These are phyloP conservation scores for Xiphophorus hellerii DNA, from an alignment of 2,113 vertebrate species.

Conservation along the genomic window DNA sequence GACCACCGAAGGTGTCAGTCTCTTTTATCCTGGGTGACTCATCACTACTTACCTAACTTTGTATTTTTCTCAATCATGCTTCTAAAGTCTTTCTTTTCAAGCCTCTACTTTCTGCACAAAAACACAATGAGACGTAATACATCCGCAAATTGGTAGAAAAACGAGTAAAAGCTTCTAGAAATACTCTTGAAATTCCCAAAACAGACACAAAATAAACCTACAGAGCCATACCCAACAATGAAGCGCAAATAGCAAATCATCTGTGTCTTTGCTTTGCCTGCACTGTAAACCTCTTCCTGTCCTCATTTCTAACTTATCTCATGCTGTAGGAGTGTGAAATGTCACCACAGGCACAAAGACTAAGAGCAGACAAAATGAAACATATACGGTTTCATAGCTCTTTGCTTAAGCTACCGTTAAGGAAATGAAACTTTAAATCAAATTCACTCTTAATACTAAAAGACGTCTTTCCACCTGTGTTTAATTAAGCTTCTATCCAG, in stretches of 20 bases:
- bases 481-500: neutral
- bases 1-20: slow-evolving; percentile 49
- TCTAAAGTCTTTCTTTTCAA: neutral
- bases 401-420: neutral
- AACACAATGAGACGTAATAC: slow-evolving; percentile 46
- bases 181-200: slow-evolving; percentile 56
- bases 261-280: slow-evolving; percentile 24
- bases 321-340: neutral
- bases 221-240: slow-evolving; percentile 38
- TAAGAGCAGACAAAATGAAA: neutral
- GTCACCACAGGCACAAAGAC: slow-evolving; percentile 8
- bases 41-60: slow-evolving; percentile 25
- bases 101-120: slow-evolving; percentile 11
- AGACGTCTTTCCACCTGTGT: neutral
- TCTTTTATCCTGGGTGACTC: slow-evolving; percentile 51
- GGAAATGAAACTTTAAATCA: neutral
- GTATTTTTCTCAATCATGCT: neutral
- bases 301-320: neutral
- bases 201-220: slow-evolving; percentile 57
- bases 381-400: neutral
- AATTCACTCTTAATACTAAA: neutral
- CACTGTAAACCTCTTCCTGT: slow-evolving; percentile 28
- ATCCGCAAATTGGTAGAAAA: slow-evolving; percentile 65
- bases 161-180: slow-evolving; percentile 60
- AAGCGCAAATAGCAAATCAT: slow-evolving; percentile 34